Conservation (phyloP, 1,140 invertebrate genomes). For the Ceratosolen solmsi region DNA sequence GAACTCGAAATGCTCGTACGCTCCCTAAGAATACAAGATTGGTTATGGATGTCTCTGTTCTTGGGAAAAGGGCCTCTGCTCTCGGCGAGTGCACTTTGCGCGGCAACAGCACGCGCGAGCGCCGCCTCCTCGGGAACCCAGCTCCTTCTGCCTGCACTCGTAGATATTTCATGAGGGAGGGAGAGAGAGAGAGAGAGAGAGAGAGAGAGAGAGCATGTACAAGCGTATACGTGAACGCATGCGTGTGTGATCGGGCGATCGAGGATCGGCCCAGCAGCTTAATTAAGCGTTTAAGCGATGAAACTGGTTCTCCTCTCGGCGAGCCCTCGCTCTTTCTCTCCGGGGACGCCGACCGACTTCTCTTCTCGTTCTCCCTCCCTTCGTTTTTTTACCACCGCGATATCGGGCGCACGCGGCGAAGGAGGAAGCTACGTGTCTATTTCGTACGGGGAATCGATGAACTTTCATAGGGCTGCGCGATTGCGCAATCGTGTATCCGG, state of each 20-base stretch:
- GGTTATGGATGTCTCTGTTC: conserved; percentile 44
- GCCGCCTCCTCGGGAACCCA: neutral
- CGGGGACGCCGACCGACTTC: neutral
- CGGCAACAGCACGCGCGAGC: conserved; percentile 2
- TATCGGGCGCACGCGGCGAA: conserved; percentile 3
- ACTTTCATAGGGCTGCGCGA: conserved; percentile 6
- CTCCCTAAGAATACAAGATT: conserved; percentile 50
- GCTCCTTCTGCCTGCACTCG: conserved; percentile 2
- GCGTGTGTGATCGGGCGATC: conserved; percentile 7
- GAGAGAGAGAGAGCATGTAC: no score
- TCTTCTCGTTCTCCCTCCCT: neutral
- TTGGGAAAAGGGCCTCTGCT: neutral
- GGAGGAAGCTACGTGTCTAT: neutral
- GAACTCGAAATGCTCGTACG: conserved; percentile 60
- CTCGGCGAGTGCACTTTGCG: neutral
- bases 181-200: no score
- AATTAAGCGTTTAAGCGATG: conserved; percentile 70
- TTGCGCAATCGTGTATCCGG: conserved; percentile 18
- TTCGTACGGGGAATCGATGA: conserved; percentile 27
- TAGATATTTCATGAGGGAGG: no score
- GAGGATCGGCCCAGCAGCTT: conserved; percentile 55
- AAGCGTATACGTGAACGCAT: neutral
- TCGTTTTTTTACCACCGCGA: no score
- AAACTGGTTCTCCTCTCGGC: conserved; percentile 63
- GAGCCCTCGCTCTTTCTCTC: conserved; percentile 5